These are phyloP conservation scores for Telmatherina bonti DNA, from an alignment of 2,797 vertebrate species.

Conservation along the genomic window DNA sequence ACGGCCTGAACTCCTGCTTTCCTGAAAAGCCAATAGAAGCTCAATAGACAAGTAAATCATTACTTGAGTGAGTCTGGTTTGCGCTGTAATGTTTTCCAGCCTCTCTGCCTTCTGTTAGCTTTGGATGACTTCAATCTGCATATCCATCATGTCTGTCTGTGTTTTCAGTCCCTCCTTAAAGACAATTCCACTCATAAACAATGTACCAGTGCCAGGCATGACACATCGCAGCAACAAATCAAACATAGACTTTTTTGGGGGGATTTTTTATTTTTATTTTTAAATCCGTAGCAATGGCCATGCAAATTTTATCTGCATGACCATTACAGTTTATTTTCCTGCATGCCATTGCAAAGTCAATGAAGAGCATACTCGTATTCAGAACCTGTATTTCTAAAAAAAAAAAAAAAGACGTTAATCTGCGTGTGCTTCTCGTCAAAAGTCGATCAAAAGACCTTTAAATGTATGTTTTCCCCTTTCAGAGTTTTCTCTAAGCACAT, in stretches of 20 bases:
- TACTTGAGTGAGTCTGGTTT: slow-evolving; percentile 8
- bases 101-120: slow-evolving; percentile 36
- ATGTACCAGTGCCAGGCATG: slow-evolving; percentile 16
- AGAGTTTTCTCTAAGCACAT: neutral
- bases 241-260: slow-evolving; percentile 6
- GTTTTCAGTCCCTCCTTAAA: slow-evolving; percentile 31
- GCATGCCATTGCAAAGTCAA: slow-evolving; percentile 12
- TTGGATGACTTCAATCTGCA: slow-evolving; percentile 40
- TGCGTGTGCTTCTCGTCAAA: slow-evolving; percentile 11
- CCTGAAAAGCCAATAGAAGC: slow-evolving; percentile 28
- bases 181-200: slow-evolving; percentile 40
- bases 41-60: slow-evolving; percentile 36
- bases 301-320: slow-evolving; percentile 17
- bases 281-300: slow-evolving; percentile 7
- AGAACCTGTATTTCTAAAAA: neutral
- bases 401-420: too few species aligned
- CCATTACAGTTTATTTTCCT: slow-evolving; percentile 17
- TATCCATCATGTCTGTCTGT: slow-evolving; percentile 27
- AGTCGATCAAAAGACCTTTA: slow-evolving; percentile 10
- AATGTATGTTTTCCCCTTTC: slow-evolving; percentile 6
- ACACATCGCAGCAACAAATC: slow-evolving; percentile 42
- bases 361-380: slow-evolving; percentile 5
- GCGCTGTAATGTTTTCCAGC: slow-evolving; percentile 2
- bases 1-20: slow-evolving; percentile 37
- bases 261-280: slow-evolving; percentile 8